Evolutionary conservation across 2,113 vertebrate genomes (phyloP), one percentile per base, ranked within the genome.

Genomic region (Stegostoma tigrinum): DNA sequence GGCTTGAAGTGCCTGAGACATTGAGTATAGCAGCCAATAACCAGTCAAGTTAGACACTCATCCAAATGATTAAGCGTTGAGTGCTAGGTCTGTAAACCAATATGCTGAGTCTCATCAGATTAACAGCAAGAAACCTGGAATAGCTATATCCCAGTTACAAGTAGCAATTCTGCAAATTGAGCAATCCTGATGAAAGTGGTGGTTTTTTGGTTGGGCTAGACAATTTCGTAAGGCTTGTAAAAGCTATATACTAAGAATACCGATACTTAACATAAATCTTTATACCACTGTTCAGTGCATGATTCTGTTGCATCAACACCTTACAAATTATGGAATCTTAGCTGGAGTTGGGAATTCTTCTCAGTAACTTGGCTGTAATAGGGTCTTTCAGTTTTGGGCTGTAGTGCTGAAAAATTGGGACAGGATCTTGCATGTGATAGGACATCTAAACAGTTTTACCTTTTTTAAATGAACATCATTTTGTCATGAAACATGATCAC

Each of bases 51-150:
- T 34, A 17, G n/a, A 66, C 66, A 66, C 1, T 61, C 61, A 66
- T n/a, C 38, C n/a, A 91, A 27, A 90, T 34, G 34, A 61, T 19
- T 91, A 19, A n/a, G 17, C 2, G 5, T 61, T 91, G 3, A 95
- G 42, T 95, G 23, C 3, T 95, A 95, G 94, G 94, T 45, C 10
- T 95, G 94, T 95, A 95, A 72, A 48, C 38, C 21, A 94, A 94
- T 48, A 1, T 42, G 72, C 30, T 17, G 94, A 24, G 68, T 72
- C 24, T 70, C 14, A 21, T 70, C 68, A 30, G 66, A 90, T 34
- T n/a, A 52, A 64, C 86, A 89, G 87, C 48, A 90, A 34, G 66
- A 94, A 72, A 95, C 24, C 23, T 72, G 94, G 23, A 34, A 42
- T 64, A 38, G 19, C 94, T 34, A 42, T 95, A 48, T 95, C 94